Evolutionary conservation across 1,140 invertebrate genomes (phyloP), one percentile per base, ranked within the genome.

Genomic region (Trissolcus basalis): DNA sequence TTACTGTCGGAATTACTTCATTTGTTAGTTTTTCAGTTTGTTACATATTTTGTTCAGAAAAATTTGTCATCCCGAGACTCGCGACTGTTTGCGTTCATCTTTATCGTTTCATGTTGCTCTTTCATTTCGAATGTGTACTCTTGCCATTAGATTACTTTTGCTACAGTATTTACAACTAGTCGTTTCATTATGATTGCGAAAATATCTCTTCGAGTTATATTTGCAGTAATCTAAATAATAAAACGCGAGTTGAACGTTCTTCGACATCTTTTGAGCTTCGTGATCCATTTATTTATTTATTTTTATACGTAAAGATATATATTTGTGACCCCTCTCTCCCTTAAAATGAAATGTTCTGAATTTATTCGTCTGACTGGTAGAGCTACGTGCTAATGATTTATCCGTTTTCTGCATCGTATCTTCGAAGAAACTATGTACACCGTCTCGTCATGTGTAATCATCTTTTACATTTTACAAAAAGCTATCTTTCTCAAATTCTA

Each of bases 91-190:
- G 33, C 6, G 13, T 14, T 36, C 47, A 39, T 53, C 15, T 33
- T 4, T 33, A 15, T 47, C 13, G 11, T 45, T 35, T 56, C 43
- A 5, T 59, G 44, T 33, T 35, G 32, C 16, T 58, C 12, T 54
- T 63, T 51, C 35, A 19, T 10, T 16, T 43, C 9, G 5, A 45
- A 61, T 11, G 48, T 33, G 36, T 43, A 56, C 15, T 36, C 15
- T 51, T 68, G 39, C 32, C 15, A 41, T 64, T 72, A 59, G 15
- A 56, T 72, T 72, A 72, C 69, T 58, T 27, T 43, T 39, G 33
- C 60, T 73, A 65, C 60, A 65, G 51, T 73, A 73, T 73, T 67
- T 74, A 74, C 71, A 74, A 61, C 33, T 74, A 74, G 55, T 45
- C 43, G 61, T 61, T 16, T 69, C 59, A 64, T 49, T 63, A 59